Percentiles rank a stretch among this genome's conserved stretches.
Evolutionary conservation across 2,888 invertebrate species (phyloP).

Genomic region (Drosophila anceps): DNA sequence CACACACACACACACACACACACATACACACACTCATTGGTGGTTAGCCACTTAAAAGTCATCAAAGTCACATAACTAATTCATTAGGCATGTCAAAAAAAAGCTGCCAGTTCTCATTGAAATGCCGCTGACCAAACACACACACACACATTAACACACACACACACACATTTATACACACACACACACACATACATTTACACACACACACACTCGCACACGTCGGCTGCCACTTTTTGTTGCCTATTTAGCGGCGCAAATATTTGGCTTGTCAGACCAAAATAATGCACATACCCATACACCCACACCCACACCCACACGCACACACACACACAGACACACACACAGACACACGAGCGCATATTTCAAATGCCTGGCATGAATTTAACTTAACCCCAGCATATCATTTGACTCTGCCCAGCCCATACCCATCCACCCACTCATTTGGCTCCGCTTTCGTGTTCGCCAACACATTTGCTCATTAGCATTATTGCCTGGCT

Average conservation of each 20-base stretch:
- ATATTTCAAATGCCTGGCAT: slow-evolving; percentile 26
- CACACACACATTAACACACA: neutral
- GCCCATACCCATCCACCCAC: neutral
- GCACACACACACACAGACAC: too few species aligned
- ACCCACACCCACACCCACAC: too few species aligned
- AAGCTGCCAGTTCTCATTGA: slow-evolving; percentile 5
- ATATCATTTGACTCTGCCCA: slow-evolving; percentile 26
- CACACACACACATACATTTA: slow-evolving; percentile 2
- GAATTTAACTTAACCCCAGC: slow-evolving; percentile 57
- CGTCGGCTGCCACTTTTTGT: slow-evolving; percentile 38
- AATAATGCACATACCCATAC: slow-evolving; percentile 7
- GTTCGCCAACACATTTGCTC: slow-evolving; percentile 48
- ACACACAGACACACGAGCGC: neutral
- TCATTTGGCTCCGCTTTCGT: neutral
- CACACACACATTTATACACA: neutral
- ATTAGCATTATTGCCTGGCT: slow-evolving; percentile 68
- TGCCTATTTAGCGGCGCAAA: slow-evolving; percentile 66
- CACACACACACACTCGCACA: neutral
- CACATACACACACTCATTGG: slow-evolving; percentile 3
- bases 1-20: slow-evolving; percentile 1
- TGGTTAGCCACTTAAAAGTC: slow-evolving; percentile 45
- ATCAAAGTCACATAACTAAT: slow-evolving; percentile 59
- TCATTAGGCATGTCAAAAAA: slow-evolving; percentile 39
- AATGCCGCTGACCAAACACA: slow-evolving; percentile 37
- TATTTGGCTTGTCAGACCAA: slow-evolving; percentile 49